These are phyloP conservation scores for Zeugodacus cucurbitae DNA, from an alignment of 1,140 invertebrate species.

Conservation along the genomic window DNA sequence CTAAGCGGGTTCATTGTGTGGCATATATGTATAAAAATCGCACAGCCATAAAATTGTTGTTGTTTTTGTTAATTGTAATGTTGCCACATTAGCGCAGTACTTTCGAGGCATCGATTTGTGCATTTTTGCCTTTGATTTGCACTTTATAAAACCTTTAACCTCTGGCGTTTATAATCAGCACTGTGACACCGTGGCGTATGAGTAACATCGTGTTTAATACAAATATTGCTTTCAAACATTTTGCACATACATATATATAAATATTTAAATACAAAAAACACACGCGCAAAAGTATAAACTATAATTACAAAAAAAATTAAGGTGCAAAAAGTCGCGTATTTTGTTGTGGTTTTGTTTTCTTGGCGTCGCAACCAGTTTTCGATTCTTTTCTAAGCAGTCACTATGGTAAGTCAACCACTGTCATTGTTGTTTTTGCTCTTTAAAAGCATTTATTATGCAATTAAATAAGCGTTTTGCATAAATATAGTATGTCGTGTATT, in stretches of 20 bases:
- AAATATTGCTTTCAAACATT: not conserved
- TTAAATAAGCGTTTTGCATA: not conserved
- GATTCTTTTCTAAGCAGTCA: not conserved
- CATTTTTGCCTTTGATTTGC: not conserved
- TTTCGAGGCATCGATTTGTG: not conserved
- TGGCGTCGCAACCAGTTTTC: not conserved
- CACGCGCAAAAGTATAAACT: not conserved
- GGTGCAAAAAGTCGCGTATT: not conserved
- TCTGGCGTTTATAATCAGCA: not conserved
- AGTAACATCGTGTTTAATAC: not conserved
- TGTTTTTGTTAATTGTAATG: not conserved
- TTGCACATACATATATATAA: not conserved
- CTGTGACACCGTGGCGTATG: not conserved
- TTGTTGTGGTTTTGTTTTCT: not conserved
- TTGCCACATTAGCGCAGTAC: constrained; percentile 17
- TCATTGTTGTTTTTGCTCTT: not conserved
- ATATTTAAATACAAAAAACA: not conserved
- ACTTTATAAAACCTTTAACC: constrained; percentile 6
- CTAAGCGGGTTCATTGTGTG: constrained; percentile 17
- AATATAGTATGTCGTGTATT: not conserved
- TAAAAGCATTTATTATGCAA: constrained; percentile 29
- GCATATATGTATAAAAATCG: not conserved
- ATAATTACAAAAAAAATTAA: not conserved
- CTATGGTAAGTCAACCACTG: not conserved
- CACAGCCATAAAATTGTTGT: not conserved